Conservation (phyloP, 2,888 invertebrate genomes). For the Elmis aenea region DNA sequence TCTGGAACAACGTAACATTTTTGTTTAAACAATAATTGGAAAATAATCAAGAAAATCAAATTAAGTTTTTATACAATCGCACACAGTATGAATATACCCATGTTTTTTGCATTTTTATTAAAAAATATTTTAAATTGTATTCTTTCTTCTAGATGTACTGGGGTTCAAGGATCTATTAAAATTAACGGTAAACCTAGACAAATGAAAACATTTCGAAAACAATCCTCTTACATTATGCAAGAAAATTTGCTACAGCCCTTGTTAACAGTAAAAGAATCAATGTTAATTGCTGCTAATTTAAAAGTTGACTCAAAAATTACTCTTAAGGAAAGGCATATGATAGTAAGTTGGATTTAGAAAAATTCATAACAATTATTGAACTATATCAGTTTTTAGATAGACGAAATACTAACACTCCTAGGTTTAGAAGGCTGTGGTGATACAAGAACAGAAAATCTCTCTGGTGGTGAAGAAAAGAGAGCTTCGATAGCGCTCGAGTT, state of each 20-base stretch:
- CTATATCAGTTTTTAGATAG: conserved; percentile 70
- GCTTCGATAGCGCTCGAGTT: conserved; percentile 90
- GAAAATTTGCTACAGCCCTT: conserved; percentile 78
- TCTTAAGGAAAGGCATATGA: conserved; percentile 54
- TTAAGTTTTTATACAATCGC: no score
- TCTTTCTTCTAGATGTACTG: conserved; percentile 52
- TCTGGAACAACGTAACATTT: no score
- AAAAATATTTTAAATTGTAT: no score
- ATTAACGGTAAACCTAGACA: conserved; percentile 52
- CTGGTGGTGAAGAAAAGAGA: conserved; percentile 90
- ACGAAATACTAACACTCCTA: conserved; percentile 74
- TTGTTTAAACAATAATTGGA: no score
- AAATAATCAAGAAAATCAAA: no score
- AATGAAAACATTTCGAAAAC: conserved; percentile 61
- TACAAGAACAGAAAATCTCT: conserved; percentile 72
- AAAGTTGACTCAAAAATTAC: conserved; percentile 65
- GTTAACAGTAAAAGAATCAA: conserved; percentile 80
- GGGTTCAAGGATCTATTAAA: conserved; percentile 63
- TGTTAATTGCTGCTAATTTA: conserved; percentile 80
- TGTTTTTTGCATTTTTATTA: no score
- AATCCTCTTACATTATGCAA: conserved; percentile 89
- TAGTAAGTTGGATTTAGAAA: conserved; percentile 54
- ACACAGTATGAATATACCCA: no score
- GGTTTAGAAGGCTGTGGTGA: conserved; percentile 66
- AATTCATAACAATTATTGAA: no score